A percentile compares a stretch with the other conserved stretches of the same genome.
Conservation (phyloP, 2,888 invertebrate genomes). For the Plagodis pulveraria region DNA sequence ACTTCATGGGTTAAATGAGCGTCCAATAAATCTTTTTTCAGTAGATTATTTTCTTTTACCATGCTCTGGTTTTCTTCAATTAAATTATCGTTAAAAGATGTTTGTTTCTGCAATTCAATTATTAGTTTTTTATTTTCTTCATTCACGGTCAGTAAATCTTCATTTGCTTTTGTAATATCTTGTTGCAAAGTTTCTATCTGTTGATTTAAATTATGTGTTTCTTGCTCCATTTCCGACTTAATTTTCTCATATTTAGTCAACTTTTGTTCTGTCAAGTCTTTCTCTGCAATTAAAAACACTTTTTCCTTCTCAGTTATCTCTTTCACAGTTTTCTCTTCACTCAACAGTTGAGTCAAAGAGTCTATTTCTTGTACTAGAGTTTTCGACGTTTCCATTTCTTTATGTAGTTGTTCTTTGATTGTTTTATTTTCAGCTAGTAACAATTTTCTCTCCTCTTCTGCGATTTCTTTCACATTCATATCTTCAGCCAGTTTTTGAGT, state of each 20-base stretch:
- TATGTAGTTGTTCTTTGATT: conserved; percentile 34
- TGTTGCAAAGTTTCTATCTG: conserved; percentile 15
- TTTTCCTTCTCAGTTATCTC: conserved; percentile 52
- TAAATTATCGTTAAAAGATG: conserved; percentile 17
- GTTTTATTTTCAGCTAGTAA: conserved; percentile 34
- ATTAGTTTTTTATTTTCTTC: conserved; percentile 17
- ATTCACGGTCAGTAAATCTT: conserved; percentile 3
- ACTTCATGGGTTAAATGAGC: background rate
- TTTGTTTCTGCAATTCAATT: conserved; percentile 15
- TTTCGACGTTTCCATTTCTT: conserved; percentile 35
- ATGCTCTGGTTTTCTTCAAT: conserved; percentile 19
- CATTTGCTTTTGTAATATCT: conserved; percentile 10
- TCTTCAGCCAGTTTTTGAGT: conserved; percentile 12
- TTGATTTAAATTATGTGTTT: conserved; percentile 18
- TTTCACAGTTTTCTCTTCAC: conserved; percentile 51
- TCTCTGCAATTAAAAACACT: conserved; percentile 39
- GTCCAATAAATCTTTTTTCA: conserved; percentile 3
- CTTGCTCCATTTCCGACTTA: conserved; percentile 22
- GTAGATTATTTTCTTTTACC: conserved; percentile 7
- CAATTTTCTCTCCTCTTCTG: conserved; percentile 36
- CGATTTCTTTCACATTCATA: background rate
- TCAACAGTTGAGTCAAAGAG: conserved; percentile 51
- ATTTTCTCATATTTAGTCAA: conserved; percentile 17
- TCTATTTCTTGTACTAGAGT: conserved; percentile 46
- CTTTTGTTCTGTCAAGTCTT: conserved; percentile 37